A percentile compares a stretch with the other conserved stretches of the same genome.
phyloP scores from a whole-genome alignment of 2,888 invertebrate species.

The Lasioglossum morio region DNA sequence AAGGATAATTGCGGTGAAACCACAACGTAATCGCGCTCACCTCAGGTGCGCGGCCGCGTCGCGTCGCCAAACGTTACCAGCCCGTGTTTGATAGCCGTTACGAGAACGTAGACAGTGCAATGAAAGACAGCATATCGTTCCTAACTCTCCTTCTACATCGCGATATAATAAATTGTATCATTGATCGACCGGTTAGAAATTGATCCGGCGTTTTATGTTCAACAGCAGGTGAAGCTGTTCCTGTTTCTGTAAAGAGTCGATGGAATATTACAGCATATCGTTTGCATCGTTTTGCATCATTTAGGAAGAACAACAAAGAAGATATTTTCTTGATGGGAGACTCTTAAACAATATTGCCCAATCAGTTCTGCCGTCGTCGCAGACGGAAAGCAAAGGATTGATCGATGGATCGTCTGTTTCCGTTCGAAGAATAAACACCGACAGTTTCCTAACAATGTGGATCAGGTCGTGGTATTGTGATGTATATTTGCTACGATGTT shows the following conservation, averaged over 20 bases:
- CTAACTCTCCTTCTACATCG: too few relatives aligned
- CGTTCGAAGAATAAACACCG: background rate
- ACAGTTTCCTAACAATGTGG: conserved; percentile 20
- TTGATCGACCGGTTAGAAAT: background rate
- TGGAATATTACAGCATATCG: background rate
- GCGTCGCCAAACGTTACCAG: background rate
- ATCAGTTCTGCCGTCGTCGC: background rate
- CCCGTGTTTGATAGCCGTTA: background rate
- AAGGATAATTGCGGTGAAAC: conserved; percentile 59
- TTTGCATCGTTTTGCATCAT: background rate
- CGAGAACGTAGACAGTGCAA: background rate
- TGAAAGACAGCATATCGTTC: background rate
- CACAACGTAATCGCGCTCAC: conserved; percentile 34
- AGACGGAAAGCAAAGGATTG: background rate
- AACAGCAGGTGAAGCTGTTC: background rate
- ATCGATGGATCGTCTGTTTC: background rate
- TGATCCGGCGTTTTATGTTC: background rate
- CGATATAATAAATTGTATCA: background rate
- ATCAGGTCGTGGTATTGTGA: conserved; percentile 40
- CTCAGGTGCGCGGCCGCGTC: conserved; percentile 4
- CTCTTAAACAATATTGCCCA: background rate
- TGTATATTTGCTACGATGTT: conserved; percentile 43
- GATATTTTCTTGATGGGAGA: background rate
- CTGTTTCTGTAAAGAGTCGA: background rate
- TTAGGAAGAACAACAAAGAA: background rate